Base-by-base conservation (phyloP, 1,140 invertebrate genomes). In the Thaumetopoea pityocampa region DNA sequence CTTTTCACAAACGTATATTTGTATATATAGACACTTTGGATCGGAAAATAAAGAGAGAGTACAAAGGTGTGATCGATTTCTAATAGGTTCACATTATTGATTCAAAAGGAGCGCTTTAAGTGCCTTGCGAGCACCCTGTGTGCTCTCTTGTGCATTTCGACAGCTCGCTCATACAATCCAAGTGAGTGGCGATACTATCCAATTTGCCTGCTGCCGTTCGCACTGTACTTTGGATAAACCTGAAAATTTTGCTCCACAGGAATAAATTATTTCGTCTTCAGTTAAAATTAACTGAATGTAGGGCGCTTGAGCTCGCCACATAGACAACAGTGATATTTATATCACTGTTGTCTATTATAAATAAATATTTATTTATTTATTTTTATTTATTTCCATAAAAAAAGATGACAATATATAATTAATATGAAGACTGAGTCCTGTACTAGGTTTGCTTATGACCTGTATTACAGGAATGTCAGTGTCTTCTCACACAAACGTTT, bases 181-280 rank as follows among this genome's bases (percentile, higher is more conserved):
- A 72, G 70, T 78, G 74, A 76, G 72, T 79, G 76, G 69, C 76
- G 77, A 77, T 77, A 68, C 67, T 61, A 73, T 78, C 78, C 71
- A 79, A 82, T 82, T 82, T 78, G 64, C 70, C 64, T 77, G 68
- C 70, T 60, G 64, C 64, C 64, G 67, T 49, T 60, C 59, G 54
- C 54, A 51, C 64, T 61, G 51, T 61, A 67, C 53, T 65, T 69
- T 56, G 65, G 67, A 66, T 78, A 79, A 77, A 76, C 63, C 67
- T 56, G 65, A 68, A 79, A 79, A 79, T 76, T 64, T 77, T 67
- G 50, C 62, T 61, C 67, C 40, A 41, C 54, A 55, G 67, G 67
- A 71, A 79, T 76, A 76, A 73, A 70, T 79, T 74, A 69, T 69
- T 50, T 63, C 55, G 58, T 61, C 55, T 73, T 50, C 53, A 65